Base-by-base conservation (phyloP, 2,888 invertebrate species). In the Rhagonycha lutea region DNA sequence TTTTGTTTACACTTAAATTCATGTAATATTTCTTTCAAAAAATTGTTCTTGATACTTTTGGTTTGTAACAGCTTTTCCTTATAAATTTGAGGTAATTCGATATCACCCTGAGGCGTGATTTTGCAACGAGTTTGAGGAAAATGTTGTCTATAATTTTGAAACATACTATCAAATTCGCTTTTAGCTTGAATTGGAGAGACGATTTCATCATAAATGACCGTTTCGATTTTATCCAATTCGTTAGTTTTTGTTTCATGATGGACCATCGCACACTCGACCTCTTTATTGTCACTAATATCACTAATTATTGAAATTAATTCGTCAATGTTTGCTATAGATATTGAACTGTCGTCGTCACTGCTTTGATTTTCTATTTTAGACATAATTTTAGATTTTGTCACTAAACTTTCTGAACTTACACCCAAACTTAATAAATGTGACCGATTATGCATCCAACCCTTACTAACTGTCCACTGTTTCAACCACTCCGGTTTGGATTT, bases 391-490 rank as follows among this genome's bases (percentile, higher is more conserved):
- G 72, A 63, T 28, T 63, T 68, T 9, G 4, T 5, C 2, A 73
- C 62, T 23, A 73, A 29, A 14, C 63, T 76, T 69, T 76, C 73
- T 1, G 73, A 70, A 63, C 71, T 70, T 65, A 73, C 72, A 7
- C 82, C 84, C 28, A 87, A 79, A 61, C 82, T 82, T 14, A 87
- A 79, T 77, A 87, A 80, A 80, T 87, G 87, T 10, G 85, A 85
- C 69, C 86, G 82, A 78, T 88, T 88, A 75, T 87, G 87, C 75
- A 87, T 86, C 88, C 88, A 88, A 2, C 88, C 88, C 77, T 88
- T 88, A 73, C 87, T 87, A n/a, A 88, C 87, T 0, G 88, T 88
- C 88, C 88, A 88, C 79, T 88, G 87, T 74, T 87, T 88, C 63
- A 87, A 77, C 88, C 88, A 88, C 76, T 86, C 87, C 0, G 87